These are phyloP conservation scores for Scaptodrosophila lebanonensis DNA, from an alignment of 1,140 invertebrate species.

Conservation along the genomic window DNA sequence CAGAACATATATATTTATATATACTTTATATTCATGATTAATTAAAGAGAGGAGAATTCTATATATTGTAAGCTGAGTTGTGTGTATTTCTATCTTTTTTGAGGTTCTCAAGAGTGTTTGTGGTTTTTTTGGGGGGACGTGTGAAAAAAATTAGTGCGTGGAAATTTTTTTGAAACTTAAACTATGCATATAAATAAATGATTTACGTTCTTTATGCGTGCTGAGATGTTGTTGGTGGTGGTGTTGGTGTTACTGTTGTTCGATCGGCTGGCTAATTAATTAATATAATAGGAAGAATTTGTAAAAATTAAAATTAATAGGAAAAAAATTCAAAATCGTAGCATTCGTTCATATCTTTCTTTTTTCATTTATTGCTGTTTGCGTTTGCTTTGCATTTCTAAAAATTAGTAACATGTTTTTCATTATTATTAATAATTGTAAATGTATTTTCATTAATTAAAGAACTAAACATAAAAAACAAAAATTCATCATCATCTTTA, in stretches of 20 bases:
- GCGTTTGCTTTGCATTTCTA: constrained; percentile 50
- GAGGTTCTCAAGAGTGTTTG: constrained; percentile 50
- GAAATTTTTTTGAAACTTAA: constrained; percentile 38
- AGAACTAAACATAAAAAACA: constrained; percentile 69
- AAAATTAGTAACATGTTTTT: constrained; percentile 57
- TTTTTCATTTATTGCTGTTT: constrained; percentile 53
- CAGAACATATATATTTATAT: constrained; percentile 70
- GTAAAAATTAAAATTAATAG: constrained; percentile 64
- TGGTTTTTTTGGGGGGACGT: constrained; percentile 19
- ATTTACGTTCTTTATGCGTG: constrained; percentile 47
- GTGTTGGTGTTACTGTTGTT: constrained; percentile 18
- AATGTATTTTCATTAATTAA: constrained; percentile 40
- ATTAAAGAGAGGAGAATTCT: constrained; percentile 48
- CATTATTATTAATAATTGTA: constrained; percentile 9
- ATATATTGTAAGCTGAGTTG: too few species aligned
- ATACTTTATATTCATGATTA: constrained; percentile 47
- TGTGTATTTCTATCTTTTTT: too few species aligned
- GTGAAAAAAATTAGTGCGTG: constrained; percentile 59
- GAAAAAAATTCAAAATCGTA: constrained; percentile 39
- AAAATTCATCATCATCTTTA: constrained; percentile 50
- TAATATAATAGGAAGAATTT: constrained; percentile 65
- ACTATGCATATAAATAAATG: constrained; percentile 56
- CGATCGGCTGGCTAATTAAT: constrained; percentile 45
- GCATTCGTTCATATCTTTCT: constrained; percentile 13
- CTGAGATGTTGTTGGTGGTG: constrained; percentile 28